Base-by-base conservation (phyloP, 2,113 vertebrate genomes). In the Arothron firmamentum region DNA sequence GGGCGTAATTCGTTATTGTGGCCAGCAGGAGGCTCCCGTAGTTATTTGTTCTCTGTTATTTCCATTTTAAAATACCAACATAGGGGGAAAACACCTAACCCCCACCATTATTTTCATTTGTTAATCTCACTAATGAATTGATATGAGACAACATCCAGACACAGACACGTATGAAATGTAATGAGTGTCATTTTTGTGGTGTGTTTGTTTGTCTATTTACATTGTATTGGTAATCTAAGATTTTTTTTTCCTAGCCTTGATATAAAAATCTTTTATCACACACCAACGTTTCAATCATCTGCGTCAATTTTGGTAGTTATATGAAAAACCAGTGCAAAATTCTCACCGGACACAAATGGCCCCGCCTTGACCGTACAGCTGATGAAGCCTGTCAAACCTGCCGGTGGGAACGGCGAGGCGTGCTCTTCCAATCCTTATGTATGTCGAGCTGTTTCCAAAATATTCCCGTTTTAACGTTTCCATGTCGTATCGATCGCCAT, bases 401-500 rank as follows among this genome's bases (percentile, higher is more conserved):
- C 50, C 21, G 53, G 23, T 23, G 4, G 41, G 11, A 18, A 28
- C 59, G n/a, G 46, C 59, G 48, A 47, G 6, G 8, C 21, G 48
- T 48, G 6, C 43, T 1, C 5, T 47, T 42, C 56, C 41, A 47
- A 16, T 19, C 15, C 52, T 51, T 13, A 18, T 16, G 31, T 63
- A 38, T 50, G 63, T 23, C 64, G 57, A 52, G 45, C 53, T 5
- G 41, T 57, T 59, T 42, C 70, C 7, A 17, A 76, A 72, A 84
- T 49, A 38, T 12, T 38, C 34, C 34, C 34, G 1, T 38, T 74
- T 42, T 51, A 58, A 62, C 68, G 56, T 76, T 58, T 80, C 20
- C 16, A 58, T 31, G 74, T 31, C n/a, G 67, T 18, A 81, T 84
- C 54, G 68, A 84, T 84, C 72, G 54, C 68, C 81, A 74, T 66